Percentiles rank a stretch among this genome's conserved stretches.
phyloP scores from a whole-genome alignment of 2,113 vertebrate species.

The Ancistrus triradiatus region DNA sequence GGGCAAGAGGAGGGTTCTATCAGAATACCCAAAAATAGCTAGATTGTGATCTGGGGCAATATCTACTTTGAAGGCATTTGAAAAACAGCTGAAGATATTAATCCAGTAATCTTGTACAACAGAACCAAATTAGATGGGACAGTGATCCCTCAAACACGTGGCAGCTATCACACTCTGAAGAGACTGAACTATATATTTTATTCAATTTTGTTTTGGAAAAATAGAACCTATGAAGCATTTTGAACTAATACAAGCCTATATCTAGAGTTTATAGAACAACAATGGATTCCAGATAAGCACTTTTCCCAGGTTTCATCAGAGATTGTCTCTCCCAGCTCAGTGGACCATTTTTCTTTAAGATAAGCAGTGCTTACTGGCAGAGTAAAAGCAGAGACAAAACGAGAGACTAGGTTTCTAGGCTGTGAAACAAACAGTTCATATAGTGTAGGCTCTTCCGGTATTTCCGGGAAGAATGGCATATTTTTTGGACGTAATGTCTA shows the following conservation, averaged over 20 bases:
- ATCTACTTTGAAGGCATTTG: not conserved
- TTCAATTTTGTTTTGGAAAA: slow-evolving; percentile 1
- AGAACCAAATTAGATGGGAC: not conserved
- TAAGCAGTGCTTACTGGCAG: not conserved
- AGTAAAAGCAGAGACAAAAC: not conserved
- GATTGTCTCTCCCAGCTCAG: not conserved
- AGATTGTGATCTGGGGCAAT: slow-evolving; percentile 3
- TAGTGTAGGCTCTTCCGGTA: not conserved
- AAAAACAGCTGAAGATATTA: not conserved
- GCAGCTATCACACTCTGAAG: not conserved
- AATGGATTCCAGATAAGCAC: not conserved
- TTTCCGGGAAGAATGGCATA: not conserved
- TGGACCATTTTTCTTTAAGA: not conserved
- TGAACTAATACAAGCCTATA: not conserved
- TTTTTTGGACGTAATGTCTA: not conserved
- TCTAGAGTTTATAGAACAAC: not conserved
- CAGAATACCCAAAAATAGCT: not conserved
- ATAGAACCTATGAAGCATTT: not conserved
- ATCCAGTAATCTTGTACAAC: slow-evolving; percentile 1
- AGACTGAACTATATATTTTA: not conserved
- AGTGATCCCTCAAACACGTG: not conserved
- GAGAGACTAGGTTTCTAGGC: not conserved
- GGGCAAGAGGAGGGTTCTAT: not conserved
- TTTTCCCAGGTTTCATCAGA: not conserved
- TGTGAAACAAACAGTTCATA: not conserved